Evolutionary conservation across 2,797 vertebrate genomes (phyloP), one percentile per base, ranked within the genome.

Genomic region (Clamator glandarius): DNA sequence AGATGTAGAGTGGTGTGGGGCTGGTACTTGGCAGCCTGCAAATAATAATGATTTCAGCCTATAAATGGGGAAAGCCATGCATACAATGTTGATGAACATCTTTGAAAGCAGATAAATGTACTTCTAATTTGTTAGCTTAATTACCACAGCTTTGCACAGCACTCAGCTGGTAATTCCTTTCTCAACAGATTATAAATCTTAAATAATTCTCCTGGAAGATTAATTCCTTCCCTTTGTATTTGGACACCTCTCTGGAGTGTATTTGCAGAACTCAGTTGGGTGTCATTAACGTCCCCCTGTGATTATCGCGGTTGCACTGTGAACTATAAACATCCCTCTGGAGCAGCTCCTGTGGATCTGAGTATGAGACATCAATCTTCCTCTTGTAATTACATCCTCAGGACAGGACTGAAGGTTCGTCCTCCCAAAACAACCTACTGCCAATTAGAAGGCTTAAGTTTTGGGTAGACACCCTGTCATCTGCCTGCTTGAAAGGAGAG

Each of bases 81-180:
- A n/a, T 19, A 54, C 29, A 25, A 20, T 52, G 80, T 25, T 82
- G 88, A 94, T 63, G 87, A 89, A 76, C 79, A 70, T 63, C 92
- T 93, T 90, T 68, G 63, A 86, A 58, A 87, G 64, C 76, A 84
- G 94, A 93, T 86, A 90, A 90, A 94, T 39, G 80, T 33, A 29
- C 67, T 94, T 93, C 72, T 86, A 84, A 96, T 96, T 96, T 95
- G 86, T 96, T 96, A 73, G 79, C 95, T 86, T 96, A 95, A 96
- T 97, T 95, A 95, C 84, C 55, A 24, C 48, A 84, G 78, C 75
- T 94, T 94, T 92, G 77, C 26, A 25, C 83, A 94, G 77, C 79
- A 64, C 93, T 85, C 77, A 92, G 84, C 67, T 11, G 8, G 62
- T 91, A 92, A 95, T 92, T 96, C 91, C 76, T 92, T 95, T 94